Percentiles rank a stretch among this genome's conserved stretches.
Evolutionary conservation across 2,888 invertebrate genomes (phyloP).

Genomic region (Dicycla oo): DNA sequence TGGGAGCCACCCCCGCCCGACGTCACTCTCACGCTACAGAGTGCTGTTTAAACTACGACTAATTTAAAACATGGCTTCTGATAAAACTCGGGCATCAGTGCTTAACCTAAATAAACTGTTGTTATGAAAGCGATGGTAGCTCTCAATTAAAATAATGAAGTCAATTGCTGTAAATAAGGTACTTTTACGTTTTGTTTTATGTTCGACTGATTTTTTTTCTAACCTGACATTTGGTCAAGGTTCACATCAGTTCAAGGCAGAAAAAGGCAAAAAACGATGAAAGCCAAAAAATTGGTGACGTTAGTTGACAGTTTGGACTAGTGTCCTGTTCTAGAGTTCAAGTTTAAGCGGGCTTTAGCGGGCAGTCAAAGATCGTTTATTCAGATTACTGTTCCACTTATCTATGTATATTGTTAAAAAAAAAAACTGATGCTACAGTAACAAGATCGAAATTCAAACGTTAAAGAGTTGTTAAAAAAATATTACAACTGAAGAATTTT

Average conservation of each 20-base stretch:
- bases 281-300: too few relatives aligned
- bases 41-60: slow-evolving; percentile 78
- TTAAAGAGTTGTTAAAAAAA: not conserved
- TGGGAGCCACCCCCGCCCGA: slow-evolving; percentile 86
- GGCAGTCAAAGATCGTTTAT: not conserved
- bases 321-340: not conserved
- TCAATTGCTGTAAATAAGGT: slow-evolving; percentile 21
- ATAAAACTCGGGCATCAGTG: not conserved
- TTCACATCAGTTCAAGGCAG: not conserved
- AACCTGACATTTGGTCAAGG: too few relatives aligned
- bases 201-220: slow-evolving; percentile 21
- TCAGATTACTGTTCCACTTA: not conserved
- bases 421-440: not conserved
- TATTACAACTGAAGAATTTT: not conserved
- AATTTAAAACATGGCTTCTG: slow-evolving; percentile 32
- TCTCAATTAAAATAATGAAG: slow-evolving; percentile 6
- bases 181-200: too few relatives aligned
- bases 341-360: not conserved
- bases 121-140: too few relatives aligned
- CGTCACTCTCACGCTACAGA: slow-evolving; percentile 84
- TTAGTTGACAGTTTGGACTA: not conserved
- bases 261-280: not conserved
- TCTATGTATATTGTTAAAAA: not conserved
- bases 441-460: too few relatives aligned
- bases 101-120: too few relatives aligned